Percentiles rank a stretch among this genome's conserved stretches.
Conservation (phyloP, 2,797 vertebrate genomes). For the Pangasius macronema region DNA sequence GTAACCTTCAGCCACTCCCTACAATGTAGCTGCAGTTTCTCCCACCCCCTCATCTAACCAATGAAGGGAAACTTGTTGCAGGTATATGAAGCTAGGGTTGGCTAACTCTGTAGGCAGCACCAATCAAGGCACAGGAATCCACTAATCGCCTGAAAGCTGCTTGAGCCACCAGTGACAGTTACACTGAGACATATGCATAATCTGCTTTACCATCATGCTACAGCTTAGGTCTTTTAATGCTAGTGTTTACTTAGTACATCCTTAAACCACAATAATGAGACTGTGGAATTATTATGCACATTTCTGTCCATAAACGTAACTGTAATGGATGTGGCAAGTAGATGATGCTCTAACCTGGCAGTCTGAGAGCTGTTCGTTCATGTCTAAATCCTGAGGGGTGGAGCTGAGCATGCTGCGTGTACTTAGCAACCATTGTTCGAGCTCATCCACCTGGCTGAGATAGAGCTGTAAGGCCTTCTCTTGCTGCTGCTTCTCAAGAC, state of each 20-base stretch:
- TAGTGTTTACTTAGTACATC: conserved; percentile 63
- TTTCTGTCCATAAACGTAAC: background rate
- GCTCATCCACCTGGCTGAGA: conserved; percentile 89
- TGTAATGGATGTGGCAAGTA: conserved; percentile 9
- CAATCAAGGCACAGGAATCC: conserved; percentile 65
- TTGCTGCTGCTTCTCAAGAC: conserved; percentile 91
- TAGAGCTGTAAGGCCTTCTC: conserved; percentile 91
- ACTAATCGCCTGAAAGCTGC: conserved; percentile 69
- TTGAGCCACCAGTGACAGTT: conserved; percentile 66
- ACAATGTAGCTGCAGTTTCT: conserved; percentile 18
- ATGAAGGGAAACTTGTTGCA: conserved; percentile 64
- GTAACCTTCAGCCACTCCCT: conserved; percentile 31
- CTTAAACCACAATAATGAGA: background rate
- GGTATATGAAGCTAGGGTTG: conserved; percentile 64
- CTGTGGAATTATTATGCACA: background rate
- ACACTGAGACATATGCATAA: conserved; percentile 77
- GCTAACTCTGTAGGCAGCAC: conserved; percentile 54
- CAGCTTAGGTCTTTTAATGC: conserved; percentile 60
- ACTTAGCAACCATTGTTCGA: conserved; percentile 90
- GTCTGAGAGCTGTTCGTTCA: conserved; percentile 92
- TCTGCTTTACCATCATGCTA: conserved; percentile 81
- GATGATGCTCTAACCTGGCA: conserved; percentile 83
- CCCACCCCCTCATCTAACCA: conserved; percentile 29
- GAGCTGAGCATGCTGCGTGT: conserved; percentile 80
- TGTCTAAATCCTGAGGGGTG: conserved; percentile 82